phyloP scores from a whole-genome alignment of 2,797 vertebrate genomes.

The Paratrypauchen microcephalus region DNA sequence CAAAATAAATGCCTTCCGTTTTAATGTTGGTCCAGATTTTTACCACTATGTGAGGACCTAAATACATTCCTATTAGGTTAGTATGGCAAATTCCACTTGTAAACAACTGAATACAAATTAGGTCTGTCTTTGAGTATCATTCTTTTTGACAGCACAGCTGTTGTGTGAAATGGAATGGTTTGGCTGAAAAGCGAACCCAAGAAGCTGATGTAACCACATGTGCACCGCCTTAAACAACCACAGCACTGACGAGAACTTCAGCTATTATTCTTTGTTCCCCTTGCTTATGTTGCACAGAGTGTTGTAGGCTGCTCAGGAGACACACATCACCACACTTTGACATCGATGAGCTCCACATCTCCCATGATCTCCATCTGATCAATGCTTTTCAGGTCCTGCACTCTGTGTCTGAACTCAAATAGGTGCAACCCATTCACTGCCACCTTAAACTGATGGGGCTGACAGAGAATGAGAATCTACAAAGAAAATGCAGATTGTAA shows the following conservation, averaged over 20 bases:
- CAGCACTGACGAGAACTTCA: too few relatives aligned
- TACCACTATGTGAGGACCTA: slow-evolving; percentile 28
- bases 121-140: not conserved
- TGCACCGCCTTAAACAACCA: too few relatives aligned
- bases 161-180: too few relatives aligned
- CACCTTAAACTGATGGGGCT: slow-evolving; percentile 87
- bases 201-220: too few relatives aligned
- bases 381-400: slow-evolving; percentile 87
- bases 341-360: slow-evolving; percentile 84
- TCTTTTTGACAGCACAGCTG: not conserved
- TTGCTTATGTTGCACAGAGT: not conserved
- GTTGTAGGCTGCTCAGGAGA: not conserved
- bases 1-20: not conserved
- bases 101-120: slow-evolving; percentile 27
- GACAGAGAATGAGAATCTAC: slow-evolving; percentile 91
- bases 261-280: not conserved
- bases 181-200: too few relatives aligned
- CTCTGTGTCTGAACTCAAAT: slow-evolving; percentile 91
- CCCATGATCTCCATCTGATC: slow-evolving; percentile 84
- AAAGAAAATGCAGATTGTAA: not conserved
- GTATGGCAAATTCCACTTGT: slow-evolving; percentile 44
- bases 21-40: not conserved
- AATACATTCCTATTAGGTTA: slow-evolving; percentile 33
- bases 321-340: slow-evolving; percentile 83
- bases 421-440: slow-evolving; percentile 89